Base-by-base conservation (phyloP, 1,140 invertebrate species). In the Archivesica marissinica region DNA sequence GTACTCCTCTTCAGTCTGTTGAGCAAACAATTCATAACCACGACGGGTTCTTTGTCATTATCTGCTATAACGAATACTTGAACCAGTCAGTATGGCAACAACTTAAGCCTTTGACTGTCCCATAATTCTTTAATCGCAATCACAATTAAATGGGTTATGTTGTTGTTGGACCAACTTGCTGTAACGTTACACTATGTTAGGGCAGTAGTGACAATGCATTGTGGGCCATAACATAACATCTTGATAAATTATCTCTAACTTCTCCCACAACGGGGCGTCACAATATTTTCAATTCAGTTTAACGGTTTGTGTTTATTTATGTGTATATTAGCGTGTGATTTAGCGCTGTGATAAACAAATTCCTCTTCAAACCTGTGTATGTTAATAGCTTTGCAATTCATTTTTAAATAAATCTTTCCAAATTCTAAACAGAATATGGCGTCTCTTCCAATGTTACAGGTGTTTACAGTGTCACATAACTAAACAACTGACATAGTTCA, bases 121-220 rank as follows among this genome's bases (percentile, higher is more conserved):
- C 30, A 13, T 64, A 64, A 64, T 64, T 35, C 59, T 64, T 33
- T 64, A 64, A 64, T 64, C 59, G 38, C 25, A 64, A 64, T 64
- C n/a, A 64, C 28, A 28, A 64, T 64, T 64, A 64, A 30, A 64
- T 0, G 30, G 38, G 6, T 28, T 59, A 23, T 52, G 4, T 11
- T 23, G 50, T 52, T 52, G 23, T 52, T n/a, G 23, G 3, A 52
- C 3, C 23, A n/a, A 52, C 3, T 52, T 52, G 7, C 23, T 15
- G 50, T 52, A 52, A 59, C 33, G 54, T 59, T 59, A 59, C 23
- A 64, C 59, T 33, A 35, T 15, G 38, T 33, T 64, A 64, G 28
- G 59, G 1, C 30, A 30, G 9, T 64, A 2, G 30, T 35, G 15
- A 64, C 28, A 64, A 64, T 64, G n/a, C 59, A 23, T 9, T 15